Percentiles rank a stretch among this genome's conserved stretches.
Evolutionary conservation across 2,888 invertebrate genomes (phyloP).

Genomic region (Tachina grossa): DNA sequence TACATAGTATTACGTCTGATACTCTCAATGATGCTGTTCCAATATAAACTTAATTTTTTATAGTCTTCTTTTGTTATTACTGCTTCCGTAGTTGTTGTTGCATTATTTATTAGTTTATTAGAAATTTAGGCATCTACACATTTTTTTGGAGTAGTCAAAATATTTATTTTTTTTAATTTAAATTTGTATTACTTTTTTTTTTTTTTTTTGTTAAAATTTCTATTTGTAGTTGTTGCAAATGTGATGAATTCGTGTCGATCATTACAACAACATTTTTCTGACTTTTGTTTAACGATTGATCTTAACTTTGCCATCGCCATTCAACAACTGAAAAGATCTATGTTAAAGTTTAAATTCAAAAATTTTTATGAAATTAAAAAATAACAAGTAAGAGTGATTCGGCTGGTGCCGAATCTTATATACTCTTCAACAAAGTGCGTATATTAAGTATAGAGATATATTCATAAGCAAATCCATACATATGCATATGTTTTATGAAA

Average conservation of each 20-base stretch:
- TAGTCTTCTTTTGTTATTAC: not conserved
- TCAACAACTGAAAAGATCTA: slow-evolving; percentile 46
- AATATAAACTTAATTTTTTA: not conserved
- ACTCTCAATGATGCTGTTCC: not conserved
- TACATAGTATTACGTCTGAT: slow-evolving; percentile 54
- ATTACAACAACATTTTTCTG: not conserved
- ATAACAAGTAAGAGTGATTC: no score
- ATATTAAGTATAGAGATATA: no score
- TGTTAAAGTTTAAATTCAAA: not conserved
- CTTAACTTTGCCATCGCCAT: slow-evolving; percentile 69
- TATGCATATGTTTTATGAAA: no score
- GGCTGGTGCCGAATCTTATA: no score
- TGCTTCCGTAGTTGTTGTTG: slow-evolving; percentile 4
- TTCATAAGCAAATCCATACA: no score
- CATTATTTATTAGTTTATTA: not conserved
- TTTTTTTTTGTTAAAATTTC: slow-evolving; percentile 1
- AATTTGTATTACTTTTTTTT: not conserved
- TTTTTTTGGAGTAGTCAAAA: slow-evolving; percentile 24
- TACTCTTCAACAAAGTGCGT: no score
- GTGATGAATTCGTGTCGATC: not conserved
- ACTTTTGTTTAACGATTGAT: slow-evolving; percentile 31
- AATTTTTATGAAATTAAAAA: not conserved
- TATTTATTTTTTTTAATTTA: not conserved
- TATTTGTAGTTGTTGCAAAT: slow-evolving; percentile 7
- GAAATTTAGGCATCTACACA: slow-evolving; percentile 14